Evolutionary conservation across 1,140 invertebrate species (phyloP).

Genomic region (Grapholita molesta): DNA sequence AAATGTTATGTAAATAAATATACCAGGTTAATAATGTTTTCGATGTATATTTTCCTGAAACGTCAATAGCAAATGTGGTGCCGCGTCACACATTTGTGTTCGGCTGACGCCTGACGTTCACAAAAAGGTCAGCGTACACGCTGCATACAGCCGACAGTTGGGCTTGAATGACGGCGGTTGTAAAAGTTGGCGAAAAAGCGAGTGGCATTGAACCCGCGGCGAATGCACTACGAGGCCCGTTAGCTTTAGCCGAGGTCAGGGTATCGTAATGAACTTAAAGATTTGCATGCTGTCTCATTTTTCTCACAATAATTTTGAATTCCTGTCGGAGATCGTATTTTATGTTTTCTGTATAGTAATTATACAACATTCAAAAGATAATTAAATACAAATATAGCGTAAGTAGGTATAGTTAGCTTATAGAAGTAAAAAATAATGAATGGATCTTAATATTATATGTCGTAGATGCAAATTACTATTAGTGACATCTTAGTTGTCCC

Average conservation of each 20-base stretch:
- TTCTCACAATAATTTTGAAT: not conserved
- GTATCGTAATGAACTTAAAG: conserved; percentile 30
- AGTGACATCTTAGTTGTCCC: too few species aligned
- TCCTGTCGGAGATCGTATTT: not conserved
- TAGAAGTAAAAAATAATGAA: too few species aligned
- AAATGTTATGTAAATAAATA: too few species aligned
- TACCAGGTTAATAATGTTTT: too few species aligned
- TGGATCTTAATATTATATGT: too few species aligned
- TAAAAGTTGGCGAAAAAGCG: conserved; percentile 62
- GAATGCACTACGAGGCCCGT: conserved; percentile 59
- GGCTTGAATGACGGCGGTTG: conserved; percentile 46
- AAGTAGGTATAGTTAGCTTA: too few species aligned
- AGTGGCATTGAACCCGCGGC: conserved; percentile 59
- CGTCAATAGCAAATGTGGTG: not conserved
- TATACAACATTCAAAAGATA: too few species aligned
- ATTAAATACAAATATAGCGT: too few species aligned
- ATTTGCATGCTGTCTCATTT: conserved; percentile 42
- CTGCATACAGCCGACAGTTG: conserved; percentile 26
- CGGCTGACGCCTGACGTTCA: not conserved
- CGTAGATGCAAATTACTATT: too few species aligned
- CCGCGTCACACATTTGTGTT: not conserved
- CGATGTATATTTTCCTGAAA: too few species aligned
- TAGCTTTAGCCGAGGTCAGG: conserved; percentile 67
- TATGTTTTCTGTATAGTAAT: too few species aligned
- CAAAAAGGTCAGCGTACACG: conserved; percentile 17